Base-by-base conservation (phyloP, 2,888 invertebrate species). In the Molanna angustata region DNA sequence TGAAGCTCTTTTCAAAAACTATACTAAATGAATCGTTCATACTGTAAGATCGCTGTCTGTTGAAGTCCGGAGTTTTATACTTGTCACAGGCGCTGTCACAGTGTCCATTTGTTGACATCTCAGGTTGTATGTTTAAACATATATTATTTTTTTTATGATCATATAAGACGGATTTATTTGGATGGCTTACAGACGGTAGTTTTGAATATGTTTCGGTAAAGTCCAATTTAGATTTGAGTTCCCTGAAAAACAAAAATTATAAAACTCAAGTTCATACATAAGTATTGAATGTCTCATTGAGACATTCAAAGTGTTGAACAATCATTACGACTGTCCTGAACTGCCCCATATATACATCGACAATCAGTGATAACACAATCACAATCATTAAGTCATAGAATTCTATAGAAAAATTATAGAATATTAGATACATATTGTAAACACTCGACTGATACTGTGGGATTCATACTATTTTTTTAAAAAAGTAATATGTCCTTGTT, bases 21-120 rank as follows among this genome's bases (percentile, higher is more conserved):
- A 76, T 72, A 61, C 73, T 74, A 63, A 73, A 69, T 0, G 76
- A 77, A 37, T 76, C 76, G 62, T 70, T 75, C 66, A 74, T 74
- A 57, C 77, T 77, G 31, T 68, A 64, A 0, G 77, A 76, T 61
- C 76, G 42, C 20, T 58, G 53, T 35, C 57, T 45, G 19, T 20
- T 46, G 6, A 35, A 44, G 21, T 52, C 51, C n/a, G 37, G 18
- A 9, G n/a, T 22, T 13, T 6, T 40, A 17, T 31, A 27, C 21
- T 27, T 45, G 22, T n/a, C 17, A 17, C 20, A 66, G 52, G 71
- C 67, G 1, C 70, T 57, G 0, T 65, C 66, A 41, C 70, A 70
- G 2, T 69, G 49, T 52, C 71, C 67, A n/a, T 66, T 64, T 49
- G 72, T 71, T 1, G 66, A 62, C 43, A 68, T 68, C 9, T 57